Conservation (phyloP, 2,113 vertebrate species). For the Petrocephalus microphthalmus region DNA sequence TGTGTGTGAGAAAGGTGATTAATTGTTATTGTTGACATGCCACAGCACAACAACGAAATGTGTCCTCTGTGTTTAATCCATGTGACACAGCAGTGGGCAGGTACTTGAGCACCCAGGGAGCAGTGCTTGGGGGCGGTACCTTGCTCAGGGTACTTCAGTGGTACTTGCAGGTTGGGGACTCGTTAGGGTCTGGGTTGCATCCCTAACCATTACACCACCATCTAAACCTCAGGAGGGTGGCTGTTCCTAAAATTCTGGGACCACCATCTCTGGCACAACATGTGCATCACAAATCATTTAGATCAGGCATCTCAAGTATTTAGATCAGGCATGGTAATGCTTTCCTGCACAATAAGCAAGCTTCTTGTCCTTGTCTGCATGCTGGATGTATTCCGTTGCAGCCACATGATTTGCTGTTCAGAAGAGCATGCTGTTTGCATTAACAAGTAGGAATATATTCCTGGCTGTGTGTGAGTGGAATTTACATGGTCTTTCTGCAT, state of each 20-base stretch:
- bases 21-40: no score
- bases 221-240: background rate
- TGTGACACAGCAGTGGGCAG: no score
- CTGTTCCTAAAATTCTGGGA: no score
- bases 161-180: no score
- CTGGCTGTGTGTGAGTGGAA: background rate
- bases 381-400: background rate
- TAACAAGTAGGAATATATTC: background rate
- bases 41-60: no score
- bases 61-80: no score
- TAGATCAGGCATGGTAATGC: background rate
- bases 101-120: no score
- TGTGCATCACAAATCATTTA: background rate
- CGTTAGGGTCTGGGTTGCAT: no score
- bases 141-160: no score
- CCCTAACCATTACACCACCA: background rate
- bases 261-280: background rate
- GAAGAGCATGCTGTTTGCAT: background rate
- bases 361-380: background rate
- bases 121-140: no score
- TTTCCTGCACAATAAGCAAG: background rate
- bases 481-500: background rate
- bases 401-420: background rate
- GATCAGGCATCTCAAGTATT: background rate
- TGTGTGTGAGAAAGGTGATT: no score